Percentiles rank a stretch among this genome's conserved stretches.
These are phyloP conservation scores for Piscicola geometra DNA, from an alignment of 2,888 invertebrate species.

Conservation along the genomic window DNA sequence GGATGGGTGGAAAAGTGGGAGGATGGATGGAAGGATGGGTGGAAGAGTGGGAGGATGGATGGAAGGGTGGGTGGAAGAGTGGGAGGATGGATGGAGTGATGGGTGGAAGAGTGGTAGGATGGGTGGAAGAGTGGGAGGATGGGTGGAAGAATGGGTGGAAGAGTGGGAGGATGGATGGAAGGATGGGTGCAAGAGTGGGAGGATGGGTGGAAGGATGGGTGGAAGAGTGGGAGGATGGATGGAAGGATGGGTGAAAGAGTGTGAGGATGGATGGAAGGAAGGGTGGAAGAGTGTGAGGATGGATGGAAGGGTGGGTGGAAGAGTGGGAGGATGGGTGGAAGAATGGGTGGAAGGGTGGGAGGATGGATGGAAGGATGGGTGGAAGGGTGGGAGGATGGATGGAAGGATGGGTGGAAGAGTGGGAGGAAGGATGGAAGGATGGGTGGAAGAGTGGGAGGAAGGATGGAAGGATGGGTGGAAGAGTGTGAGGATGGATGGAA, in stretches of 20 bases:
- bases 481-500: too few relatives aligned
- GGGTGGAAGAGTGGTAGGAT: background rate
- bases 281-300: background rate
- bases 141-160: too few relatives aligned
- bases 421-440: slow-evolving; percentile 45
- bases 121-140: background rate
- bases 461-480: too few relatives aligned
- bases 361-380: background rate
- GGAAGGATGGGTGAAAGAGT: background rate
- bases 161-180: background rate
- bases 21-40: background rate
- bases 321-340: background rate
- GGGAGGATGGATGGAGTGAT: background rate
- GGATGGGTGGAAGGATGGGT: background rate
- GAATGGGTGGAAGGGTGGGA: background rate
- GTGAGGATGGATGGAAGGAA: background rate
- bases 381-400: too few relatives aligned
- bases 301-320: background rate
- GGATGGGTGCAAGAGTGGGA: background rate
- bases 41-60: background rate
- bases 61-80: background rate
- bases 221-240: background rate
- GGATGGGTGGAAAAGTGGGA: background rate
- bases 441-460: slow-evolving; percentile 58
- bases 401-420: too few relatives aligned